Base-by-base conservation (phyloP, 1,140 invertebrate species). In the Aphis craccivora region DNA sequence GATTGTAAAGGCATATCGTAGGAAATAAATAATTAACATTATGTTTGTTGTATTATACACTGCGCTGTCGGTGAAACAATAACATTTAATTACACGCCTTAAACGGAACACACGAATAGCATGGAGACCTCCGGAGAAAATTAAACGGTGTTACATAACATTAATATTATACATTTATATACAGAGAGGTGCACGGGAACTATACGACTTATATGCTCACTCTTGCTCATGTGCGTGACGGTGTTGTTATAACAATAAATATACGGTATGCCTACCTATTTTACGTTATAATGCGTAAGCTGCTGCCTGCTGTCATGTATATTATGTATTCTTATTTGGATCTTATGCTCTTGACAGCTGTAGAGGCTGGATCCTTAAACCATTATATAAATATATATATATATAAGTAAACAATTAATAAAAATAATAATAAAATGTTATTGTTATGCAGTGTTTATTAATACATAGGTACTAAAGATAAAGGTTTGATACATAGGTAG, bases 61-160 rank as follows among this genome's bases (percentile, higher is more conserved):
- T 1, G 60, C n/a, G 60, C 5, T 76, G 60, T 76, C 30, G n/a
- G 30, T 76, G 60, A n/a, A 76, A 76, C 60, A 76, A 76, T 76
- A 76, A 76, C 60, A n/a, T 76, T 30, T 76, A n/a, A 76, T 76
- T 76, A 76, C 60, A 76, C 60, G 60, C 60, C 60, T 76, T 76
- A 76, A n/a, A 76, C 30, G 60, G 30, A 76, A 76, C 30, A 76
- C 60, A 76, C 30, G 60, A 76, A 76, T 76, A 14, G 60, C 30
- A 18, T 76, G 60, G 60, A 76, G 60, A 76, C 60, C 60, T 76
- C 30, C 60, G n/a, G 60, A 76, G 60, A 14, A 76, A 76, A 76
- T 76, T 76, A 76, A 76, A 76, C 30, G 30, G 30, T 76, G 60
- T 76, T 76, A 76, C 18, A 76, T 76, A 67, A 67, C 60, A 67